These are phyloP conservation scores for Eufriesea mexicana DNA, from an alignment of 1,140 invertebrate genomes.

Conservation along the genomic window DNA sequence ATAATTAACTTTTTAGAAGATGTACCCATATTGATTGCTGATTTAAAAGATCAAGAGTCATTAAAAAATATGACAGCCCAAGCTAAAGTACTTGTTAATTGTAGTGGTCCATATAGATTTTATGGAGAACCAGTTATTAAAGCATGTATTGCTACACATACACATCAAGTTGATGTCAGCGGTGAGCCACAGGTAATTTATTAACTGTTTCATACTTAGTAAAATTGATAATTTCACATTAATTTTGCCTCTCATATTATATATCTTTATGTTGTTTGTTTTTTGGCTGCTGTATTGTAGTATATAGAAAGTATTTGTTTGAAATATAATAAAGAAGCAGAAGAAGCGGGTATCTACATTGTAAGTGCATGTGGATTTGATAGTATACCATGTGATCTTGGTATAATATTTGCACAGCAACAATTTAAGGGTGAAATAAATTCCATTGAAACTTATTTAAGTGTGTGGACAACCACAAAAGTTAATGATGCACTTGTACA, in stretches of 20 bases:
- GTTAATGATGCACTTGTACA: slow-evolving; percentile 82
- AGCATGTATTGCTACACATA: slow-evolving; percentile 91
- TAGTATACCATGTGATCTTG: slow-evolving; percentile 93
- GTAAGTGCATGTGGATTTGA: slow-evolving; percentile 96
- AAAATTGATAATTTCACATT: not conserved
- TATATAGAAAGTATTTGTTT: slow-evolving; percentile 94
- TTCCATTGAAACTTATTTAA: slow-evolving; percentile 89
- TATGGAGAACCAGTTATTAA: slow-evolving; percentile 96
- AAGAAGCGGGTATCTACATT: slow-evolving; percentile 90
- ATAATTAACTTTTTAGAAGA: slow-evolving; percentile 72
- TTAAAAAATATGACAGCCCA: slow-evolving; percentile 89
- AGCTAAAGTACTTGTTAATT: slow-evolving; percentile 91
- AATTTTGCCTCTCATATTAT: not conserved
- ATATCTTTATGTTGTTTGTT: not conserved
- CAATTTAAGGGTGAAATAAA: slow-evolving; percentile 89
- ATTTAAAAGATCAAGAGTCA: slow-evolving; percentile 88
- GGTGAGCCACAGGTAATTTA: slow-evolving; percentile 89
- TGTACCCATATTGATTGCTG: slow-evolving; percentile 89
- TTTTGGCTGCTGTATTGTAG: slow-evolving; percentile 79
- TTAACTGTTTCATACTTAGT: slow-evolving; percentile 1
- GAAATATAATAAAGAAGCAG: slow-evolving; percentile 89
- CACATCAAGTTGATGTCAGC: slow-evolving; percentile 95
- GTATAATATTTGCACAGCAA: slow-evolving; percentile 88
- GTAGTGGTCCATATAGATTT: slow-evolving; percentile 94
- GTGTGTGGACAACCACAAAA: slow-evolving; percentile 71